These are phyloP conservation scores for Ptychodera flava DNA, from an alignment of 35 echinoderm and acorn worm genomes.

Conservation along the genomic window DNA sequence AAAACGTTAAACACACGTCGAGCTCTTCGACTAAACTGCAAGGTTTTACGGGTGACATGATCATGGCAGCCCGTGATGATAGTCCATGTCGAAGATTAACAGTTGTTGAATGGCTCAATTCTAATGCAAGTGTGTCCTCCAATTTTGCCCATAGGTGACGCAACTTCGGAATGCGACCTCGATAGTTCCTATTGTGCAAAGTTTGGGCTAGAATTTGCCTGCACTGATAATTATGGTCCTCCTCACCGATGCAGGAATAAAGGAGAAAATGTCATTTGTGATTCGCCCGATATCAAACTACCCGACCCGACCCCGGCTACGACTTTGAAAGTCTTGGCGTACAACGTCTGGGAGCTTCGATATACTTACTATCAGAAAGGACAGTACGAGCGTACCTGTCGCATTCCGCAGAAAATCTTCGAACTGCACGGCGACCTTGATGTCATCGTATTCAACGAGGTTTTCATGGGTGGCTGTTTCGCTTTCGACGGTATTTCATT, in stretches of 20 bases:
- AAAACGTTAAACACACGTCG: too few species aligned
- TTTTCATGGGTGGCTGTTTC: conserved; percentile 76
- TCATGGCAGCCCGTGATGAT: too few species aligned
- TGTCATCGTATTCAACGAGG: conserved; percentile 70
- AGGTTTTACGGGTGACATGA: too few species aligned
- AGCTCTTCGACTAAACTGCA: too few species aligned
- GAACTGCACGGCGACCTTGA: conserved; percentile 38
- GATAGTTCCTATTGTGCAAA: conserved; percentile 52
- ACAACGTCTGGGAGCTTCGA: conserved; percentile 60
- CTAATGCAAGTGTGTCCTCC: too few species aligned
- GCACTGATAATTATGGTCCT: background rate
- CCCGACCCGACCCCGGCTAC: conserved; percentile 15
- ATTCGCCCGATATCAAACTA: background rate
- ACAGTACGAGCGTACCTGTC: conserved; percentile 60
- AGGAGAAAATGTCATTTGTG: background rate
- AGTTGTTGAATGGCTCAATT: too few species aligned
- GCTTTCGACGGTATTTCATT: conserved; percentile 21
- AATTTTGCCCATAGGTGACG: conserved; percentile 57
- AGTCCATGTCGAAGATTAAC: too few species aligned
- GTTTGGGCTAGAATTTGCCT: conserved; percentile 72
- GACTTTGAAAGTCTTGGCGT: conserved; percentile 38
- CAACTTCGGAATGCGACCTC: conserved; percentile 34
- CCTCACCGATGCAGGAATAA: background rate
- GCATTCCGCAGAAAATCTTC: conserved; percentile 40
- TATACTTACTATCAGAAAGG: conserved; percentile 33